Evolutionary conservation across 2,888 invertebrate genomes (phyloP).

Genomic region (Tricholauxania praeusta): DNA sequence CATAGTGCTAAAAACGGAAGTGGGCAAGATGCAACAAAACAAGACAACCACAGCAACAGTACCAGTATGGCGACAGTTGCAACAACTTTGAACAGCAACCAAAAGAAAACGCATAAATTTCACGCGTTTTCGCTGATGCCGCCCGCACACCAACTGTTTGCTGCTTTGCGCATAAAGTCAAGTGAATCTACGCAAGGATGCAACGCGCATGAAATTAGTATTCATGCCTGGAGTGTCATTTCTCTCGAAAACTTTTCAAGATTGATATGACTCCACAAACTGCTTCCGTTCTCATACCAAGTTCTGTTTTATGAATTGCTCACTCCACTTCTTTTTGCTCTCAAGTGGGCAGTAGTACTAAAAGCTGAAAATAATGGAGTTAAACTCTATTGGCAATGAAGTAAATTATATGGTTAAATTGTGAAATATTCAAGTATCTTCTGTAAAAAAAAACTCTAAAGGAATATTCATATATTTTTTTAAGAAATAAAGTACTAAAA

Average conservation of each 20-base stretch:
- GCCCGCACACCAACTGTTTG: neutral
- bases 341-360: neutral
- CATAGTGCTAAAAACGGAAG: conserved; percentile 20
- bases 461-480: no score
- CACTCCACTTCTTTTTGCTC: neutral
- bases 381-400: neutral
- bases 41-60: conserved; percentile 10
- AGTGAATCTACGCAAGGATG: conserved; percentile 1
- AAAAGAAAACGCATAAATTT: conserved; percentile 23
- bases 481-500: no score
- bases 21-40: conserved; percentile 17
- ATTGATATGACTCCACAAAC: conserved; percentile 26
- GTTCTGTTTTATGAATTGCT: neutral
- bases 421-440: no score
- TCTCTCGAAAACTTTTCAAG: conserved; percentile 50
- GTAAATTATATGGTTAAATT: no score
- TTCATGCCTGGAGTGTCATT: conserved; percentile 66
- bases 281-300: neutral
- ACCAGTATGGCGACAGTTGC: conserved; percentile 5
- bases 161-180: no score
- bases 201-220: conserved; percentile 61
- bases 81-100: neutral
- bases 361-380: neutral
- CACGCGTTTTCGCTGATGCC: conserved; percentile 17
- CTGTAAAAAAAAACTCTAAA: no score